phyloP scores from a whole-genome alignment of 1,140 invertebrate genomes.

The Heliconius himera region DNA sequence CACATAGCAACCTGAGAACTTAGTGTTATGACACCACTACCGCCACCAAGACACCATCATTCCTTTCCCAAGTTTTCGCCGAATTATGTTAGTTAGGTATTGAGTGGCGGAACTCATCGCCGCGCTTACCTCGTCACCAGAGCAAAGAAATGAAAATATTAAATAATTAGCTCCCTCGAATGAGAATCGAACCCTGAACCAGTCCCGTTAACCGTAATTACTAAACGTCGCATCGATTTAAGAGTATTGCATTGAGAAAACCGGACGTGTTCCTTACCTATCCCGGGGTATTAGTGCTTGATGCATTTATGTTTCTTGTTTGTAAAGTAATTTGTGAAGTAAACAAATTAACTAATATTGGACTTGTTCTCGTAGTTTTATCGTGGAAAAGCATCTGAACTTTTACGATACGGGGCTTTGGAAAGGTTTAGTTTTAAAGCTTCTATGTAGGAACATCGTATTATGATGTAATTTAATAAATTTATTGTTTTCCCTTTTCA shows the following conservation, averaged over 20 bases:
- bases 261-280: not conserved
- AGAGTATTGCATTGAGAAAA: not conserved
- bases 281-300: not conserved
- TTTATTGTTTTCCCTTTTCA: too few species aligned
- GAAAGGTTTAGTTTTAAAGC: not conserved
- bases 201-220: not conserved
- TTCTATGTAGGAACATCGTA: not conserved
- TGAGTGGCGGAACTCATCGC: too few species aligned
- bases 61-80: too few species aligned
- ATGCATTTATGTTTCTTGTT: not conserved
- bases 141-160: too few species aligned
- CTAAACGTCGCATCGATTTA: not conserved
- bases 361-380: not conserved
- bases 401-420: not conserved
- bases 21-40: too few species aligned
- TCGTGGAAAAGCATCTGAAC: not conserved
- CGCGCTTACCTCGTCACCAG: too few species aligned
- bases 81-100: too few species aligned
- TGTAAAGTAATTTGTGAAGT: not conserved
- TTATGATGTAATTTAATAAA: too few species aligned
- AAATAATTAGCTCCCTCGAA: too few species aligned
- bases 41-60: too few species aligned
- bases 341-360: conserved; percentile 7
- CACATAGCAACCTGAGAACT: too few species aligned
- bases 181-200: too few species aligned